phyloP scores from a whole-genome alignment of 2,797 vertebrate genomes.

The Sebastes umbrosus region DNA sequence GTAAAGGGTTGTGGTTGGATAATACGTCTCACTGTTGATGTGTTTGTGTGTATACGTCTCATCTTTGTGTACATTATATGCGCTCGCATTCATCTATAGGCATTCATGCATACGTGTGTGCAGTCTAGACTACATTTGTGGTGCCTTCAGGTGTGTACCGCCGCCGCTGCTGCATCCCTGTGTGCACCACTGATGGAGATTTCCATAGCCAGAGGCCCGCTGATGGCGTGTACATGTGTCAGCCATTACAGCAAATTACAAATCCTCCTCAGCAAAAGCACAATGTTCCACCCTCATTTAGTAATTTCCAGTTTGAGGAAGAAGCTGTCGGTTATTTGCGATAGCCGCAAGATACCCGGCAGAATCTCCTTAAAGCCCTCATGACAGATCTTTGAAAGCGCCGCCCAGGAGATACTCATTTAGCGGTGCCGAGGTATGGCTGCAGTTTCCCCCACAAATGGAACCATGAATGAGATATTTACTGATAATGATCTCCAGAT shows the following conservation, averaged over 20 bases:
- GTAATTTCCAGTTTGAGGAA: constrained; percentile 74
- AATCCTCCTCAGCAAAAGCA: constrained; percentile 67
- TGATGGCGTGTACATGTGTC: constrained; percentile 76
- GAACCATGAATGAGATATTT: constrained; percentile 29
- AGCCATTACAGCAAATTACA: constrained; percentile 81
- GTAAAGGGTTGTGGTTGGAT: not conserved
- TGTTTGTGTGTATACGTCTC: constrained; percentile 8
- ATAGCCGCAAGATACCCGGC: constrained; percentile 54
- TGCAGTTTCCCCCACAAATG: constrained; percentile 32
- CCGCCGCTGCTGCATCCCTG: constrained; percentile 24
- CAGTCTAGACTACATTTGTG: constrained; percentile 17
- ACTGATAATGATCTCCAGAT: constrained; percentile 14
- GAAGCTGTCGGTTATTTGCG: constrained; percentile 63
- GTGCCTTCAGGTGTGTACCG: constrained; percentile 46
- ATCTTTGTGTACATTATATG: constrained; percentile 8
- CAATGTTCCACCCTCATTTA: constrained; percentile 73
- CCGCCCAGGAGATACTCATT: constrained; percentile 34
- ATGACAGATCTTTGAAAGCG: constrained; percentile 50
- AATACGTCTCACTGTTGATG: constrained; percentile 1
- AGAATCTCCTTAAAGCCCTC: constrained; percentile 47
- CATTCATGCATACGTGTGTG: constrained; percentile 12
- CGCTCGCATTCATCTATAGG: not conserved
- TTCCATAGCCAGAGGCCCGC: constrained; percentile 64
- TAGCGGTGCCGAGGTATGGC: constrained; percentile 14
- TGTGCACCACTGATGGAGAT: constrained; percentile 41